These are phyloP conservation scores for Pachyrhynchus sulphureomaculatus DNA, from an alignment of 1,140 invertebrate species.

Conservation along the genomic window DNA sequence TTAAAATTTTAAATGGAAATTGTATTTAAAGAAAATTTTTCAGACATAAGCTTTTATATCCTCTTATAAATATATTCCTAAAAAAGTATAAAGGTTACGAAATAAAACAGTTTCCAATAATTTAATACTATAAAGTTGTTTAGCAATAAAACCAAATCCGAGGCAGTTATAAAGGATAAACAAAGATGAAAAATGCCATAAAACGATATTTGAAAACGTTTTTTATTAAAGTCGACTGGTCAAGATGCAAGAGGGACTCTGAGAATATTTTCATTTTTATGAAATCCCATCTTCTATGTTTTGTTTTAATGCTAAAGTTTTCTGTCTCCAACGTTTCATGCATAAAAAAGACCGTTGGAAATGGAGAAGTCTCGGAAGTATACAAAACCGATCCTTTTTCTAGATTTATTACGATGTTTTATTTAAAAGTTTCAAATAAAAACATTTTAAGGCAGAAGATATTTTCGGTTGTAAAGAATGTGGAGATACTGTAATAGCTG, in stretches of 20 bases:
- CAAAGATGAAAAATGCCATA: conserved; percentile 1
- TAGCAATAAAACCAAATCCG: conserved; percentile 19
- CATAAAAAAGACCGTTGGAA: conserved; percentile 20
- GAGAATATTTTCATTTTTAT: conserved; percentile 19
- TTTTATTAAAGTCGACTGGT: conserved; percentile 10
- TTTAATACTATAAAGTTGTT: conserved; percentile 26
- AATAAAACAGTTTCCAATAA: conserved; percentile 11
- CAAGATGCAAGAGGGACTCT: conserved; percentile 5
- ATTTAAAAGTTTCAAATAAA: conserved; percentile 17
- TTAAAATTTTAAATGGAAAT: no score
- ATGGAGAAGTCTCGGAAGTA: conserved; percentile 22
- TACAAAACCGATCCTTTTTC: conserved; percentile 8
- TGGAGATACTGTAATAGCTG: no score
- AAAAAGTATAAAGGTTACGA: no score
- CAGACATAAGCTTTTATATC: no score
- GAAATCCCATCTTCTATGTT: conserved; percentile 16
- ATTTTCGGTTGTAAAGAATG: no score
- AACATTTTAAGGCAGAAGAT: neutral
- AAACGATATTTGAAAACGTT: conserved; percentile 21
- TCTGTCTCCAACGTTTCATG: conserved; percentile 15
- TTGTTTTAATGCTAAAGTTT: conserved; percentile 25
- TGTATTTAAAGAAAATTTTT: no score
- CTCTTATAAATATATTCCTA: no score
- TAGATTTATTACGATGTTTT: conserved; percentile 24
- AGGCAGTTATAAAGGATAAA: conserved; percentile 9